A percentile compares a stretch with the other conserved stretches of the same genome.
These are phyloP conservation scores for Drosophila affinis DNA, from an alignment of 2,888 invertebrate genomes.

Conservation along the genomic window DNA sequence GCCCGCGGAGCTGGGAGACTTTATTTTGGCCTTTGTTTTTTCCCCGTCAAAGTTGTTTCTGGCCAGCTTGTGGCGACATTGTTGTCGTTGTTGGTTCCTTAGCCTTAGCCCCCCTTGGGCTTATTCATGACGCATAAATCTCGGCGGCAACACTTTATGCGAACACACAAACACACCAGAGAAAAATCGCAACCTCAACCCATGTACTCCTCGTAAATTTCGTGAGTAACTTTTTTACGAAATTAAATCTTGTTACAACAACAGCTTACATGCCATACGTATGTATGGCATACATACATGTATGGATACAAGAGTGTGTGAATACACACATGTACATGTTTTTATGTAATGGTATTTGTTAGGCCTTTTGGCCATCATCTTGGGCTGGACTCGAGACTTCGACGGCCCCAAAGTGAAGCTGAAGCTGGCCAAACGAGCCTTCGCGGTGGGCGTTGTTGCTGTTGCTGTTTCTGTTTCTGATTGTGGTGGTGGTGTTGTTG, in stretches of 20 bases:
- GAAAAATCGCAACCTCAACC: conserved; percentile 67
- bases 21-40: conserved; percentile 37
- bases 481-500: conserved; percentile 33
- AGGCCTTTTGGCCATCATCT: conserved; percentile 24
- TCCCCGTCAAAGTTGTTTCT: conserved; percentile 32
- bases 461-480: conserved; percentile 11
- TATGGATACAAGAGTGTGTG: conserved; percentile 12
- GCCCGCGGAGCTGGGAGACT: conserved; percentile 31
- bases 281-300: not conserved
- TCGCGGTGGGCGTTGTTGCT: conserved; percentile 35
- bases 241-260: conserved; percentile 79
- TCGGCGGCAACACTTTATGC: conserved; percentile 81
- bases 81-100: conserved; percentile 35
- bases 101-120: conserved; percentile 50
- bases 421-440: conserved; percentile 44
- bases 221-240: conserved; percentile 79
- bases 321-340: not conserved
- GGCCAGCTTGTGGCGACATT: conserved; percentile 39
- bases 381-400: conserved; percentile 29
- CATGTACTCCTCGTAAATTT: conserved; percentile 80
- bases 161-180: conserved; percentile 74
- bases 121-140: conserved; percentile 83
- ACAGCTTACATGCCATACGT: conserved; percentile 32
- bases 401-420: conserved; percentile 39
- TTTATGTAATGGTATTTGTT: conserved; percentile 34